Base-by-base conservation (phyloP, 1,140 invertebrate species). In the Drosophila aff. region DNA sequence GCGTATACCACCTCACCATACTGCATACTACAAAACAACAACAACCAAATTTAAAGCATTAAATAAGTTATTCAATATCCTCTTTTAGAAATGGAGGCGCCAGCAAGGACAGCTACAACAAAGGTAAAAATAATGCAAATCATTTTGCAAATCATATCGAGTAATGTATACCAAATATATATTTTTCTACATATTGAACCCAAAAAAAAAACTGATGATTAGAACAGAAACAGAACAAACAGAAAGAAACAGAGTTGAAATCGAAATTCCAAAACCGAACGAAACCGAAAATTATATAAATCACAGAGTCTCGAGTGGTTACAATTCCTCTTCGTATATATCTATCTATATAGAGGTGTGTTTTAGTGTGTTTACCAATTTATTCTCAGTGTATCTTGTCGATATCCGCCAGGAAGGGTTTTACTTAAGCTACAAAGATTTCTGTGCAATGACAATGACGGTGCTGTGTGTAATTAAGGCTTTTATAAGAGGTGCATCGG, bases 41-140 rank as follows among this genome's bases (percentile, higher is more conserved):
- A 90, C 16, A 76, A 94, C 82, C 80, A 90, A 84, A 91, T 79
- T 77, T 72, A 94, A 95, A 94, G 94, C 94, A 94, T 95, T 94
- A 95, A 95, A 94, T 95, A 94, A 95, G 95, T 94, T 90, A 94
- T 94, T 74, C 94, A 94, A 95, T 96, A 95, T 96, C 96, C 96
- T 96, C 95, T 96, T 96, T 96, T 96, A 96, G 96, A 96, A 95
- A 95, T 95, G 96, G 96, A 95, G 95, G 96, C 95, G 95, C 95
- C 95, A 95, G 95, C 94, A 95, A 95, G 95, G 96, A 96, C 96
- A 96, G 95, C 96, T 96, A 95, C 96, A 96, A 96, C 95, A 96
- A 96, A 96, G 96, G 96, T 96, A 96, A 96, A 96, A 96, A 95
- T 82, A 86, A 86, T 91, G 86, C 90, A 91, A 91, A 64, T 57